Conservation (phyloP, 2,113 vertebrate genomes). For the Nesogale talazaci region DNA sequence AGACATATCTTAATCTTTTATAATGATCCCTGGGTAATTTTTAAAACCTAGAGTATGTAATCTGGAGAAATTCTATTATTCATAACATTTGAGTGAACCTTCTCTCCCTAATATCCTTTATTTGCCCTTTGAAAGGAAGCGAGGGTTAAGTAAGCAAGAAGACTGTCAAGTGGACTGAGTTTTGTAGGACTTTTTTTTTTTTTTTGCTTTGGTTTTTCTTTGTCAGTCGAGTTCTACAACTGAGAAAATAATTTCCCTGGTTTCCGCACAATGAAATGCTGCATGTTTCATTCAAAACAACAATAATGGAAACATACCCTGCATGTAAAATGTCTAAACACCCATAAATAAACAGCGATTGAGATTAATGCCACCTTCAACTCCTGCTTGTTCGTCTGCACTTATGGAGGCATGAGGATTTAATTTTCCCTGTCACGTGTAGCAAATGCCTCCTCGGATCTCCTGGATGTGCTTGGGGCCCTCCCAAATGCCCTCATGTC, state of each 20-base stretch:
- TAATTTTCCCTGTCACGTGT: constrained; percentile 59
- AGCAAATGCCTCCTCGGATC: constrained; percentile 24
- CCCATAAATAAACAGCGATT: constrained; percentile 73
- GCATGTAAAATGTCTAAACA: constrained; percentile 72
- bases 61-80: constrained; percentile 41
- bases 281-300: constrained; percentile 64
- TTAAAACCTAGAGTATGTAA: constrained; percentile 59
- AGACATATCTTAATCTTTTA: constrained; percentile 72
- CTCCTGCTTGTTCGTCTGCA: constrained; percentile 33
- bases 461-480: constrained; percentile 52
- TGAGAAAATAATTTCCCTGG: constrained; percentile 71
- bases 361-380: constrained; percentile 70
- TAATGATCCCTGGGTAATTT: constrained; percentile 66
- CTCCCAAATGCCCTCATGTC: background rate
- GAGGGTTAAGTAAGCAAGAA: background rate
- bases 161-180: background rate
- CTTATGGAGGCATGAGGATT: constrained; percentile 58
- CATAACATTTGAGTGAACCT: constrained; percentile 12
- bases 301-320: constrained; percentile 69
- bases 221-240: constrained; percentile 49
- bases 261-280: constrained; percentile 69
- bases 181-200: background rate
- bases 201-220: background rate
- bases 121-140: constrained; percentile 22
- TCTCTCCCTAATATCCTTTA: background rate